A percentile compares a stretch with the other conserved stretches of the same genome.
Conservation (phyloP, 2,888 invertebrate genomes). For the Leucania comma region DNA sequence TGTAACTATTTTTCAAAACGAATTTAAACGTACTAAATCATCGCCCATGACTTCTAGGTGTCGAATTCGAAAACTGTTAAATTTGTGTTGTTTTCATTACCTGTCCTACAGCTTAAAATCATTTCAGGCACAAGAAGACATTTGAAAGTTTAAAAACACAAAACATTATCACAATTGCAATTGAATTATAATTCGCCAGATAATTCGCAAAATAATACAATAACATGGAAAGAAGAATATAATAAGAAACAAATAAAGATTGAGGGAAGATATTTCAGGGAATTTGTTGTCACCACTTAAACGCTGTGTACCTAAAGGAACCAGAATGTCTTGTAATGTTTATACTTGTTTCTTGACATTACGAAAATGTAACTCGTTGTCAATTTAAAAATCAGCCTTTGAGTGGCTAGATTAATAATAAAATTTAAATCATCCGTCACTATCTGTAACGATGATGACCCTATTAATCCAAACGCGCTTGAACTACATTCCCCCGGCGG, state of each 20-base stretch:
- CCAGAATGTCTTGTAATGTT: neutral
- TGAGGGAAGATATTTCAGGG: neutral
- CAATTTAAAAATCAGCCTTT: neutral
- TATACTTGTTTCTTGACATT: neutral
- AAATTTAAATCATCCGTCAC: neutral
- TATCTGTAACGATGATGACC: neutral
- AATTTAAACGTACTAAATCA: neutral
- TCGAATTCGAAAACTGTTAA: neutral
- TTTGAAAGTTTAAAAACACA: conserved; percentile 6
- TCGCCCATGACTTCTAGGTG: neutral
- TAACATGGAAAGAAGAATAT: neutral
- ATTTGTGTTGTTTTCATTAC: neutral
- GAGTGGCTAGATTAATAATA: neutral
- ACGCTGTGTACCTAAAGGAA: neutral
- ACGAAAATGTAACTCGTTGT: neutral
- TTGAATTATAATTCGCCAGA: conserved; percentile 38
- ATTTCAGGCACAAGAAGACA: neutral
- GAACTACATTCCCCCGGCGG: neutral
- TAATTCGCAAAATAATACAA: conserved; percentile 44
- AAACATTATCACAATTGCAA: conserved; percentile 37
- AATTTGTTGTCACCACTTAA: neutral
- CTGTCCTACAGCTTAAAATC: neutral
- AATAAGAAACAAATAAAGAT: neutral
- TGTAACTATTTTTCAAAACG: too few relatives aligned
- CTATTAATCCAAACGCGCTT: neutral